Percentiles rank a stretch among this genome's conserved stretches.
These are phyloP conservation scores for Gryllus longicercus DNA, from an alignment of 2,888 invertebrate genomes.

Conservation along the genomic window DNA sequence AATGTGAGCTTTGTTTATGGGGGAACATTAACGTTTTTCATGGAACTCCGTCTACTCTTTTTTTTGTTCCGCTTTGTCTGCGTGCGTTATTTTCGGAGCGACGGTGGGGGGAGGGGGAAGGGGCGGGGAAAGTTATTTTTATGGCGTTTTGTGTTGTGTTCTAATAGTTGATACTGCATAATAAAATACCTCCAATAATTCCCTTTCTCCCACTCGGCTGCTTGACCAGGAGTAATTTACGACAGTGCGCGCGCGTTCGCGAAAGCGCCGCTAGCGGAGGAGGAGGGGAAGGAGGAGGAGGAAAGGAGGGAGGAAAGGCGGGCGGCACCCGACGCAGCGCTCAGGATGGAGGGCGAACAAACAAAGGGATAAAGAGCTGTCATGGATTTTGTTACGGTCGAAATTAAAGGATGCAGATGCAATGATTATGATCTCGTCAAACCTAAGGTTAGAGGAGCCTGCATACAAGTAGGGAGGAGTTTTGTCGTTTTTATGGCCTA, in stretches of 20 bases:
- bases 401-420: too few species aligned
- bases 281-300: neutral
- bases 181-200: conserved; percentile 5
- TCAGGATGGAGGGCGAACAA: too few species aligned
- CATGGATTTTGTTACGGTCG: too few species aligned
- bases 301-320: neutral
- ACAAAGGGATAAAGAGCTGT: too few species aligned
- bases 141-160: conserved; percentile 4
- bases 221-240: neutral
- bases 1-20: conserved; percentile 34
- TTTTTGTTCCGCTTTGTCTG: conserved; percentile 22
- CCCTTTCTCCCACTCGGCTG: neutral
- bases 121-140: neutral
- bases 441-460: too few species aligned
- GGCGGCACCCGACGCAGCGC: too few species aligned
- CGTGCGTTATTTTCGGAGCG: neutral
- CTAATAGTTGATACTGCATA: conserved; percentile 11
- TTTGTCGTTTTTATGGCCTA: too few species aligned
- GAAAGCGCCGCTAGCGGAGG: neutral
- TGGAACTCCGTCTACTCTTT: conserved; percentile 26
- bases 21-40: conserved; percentile 32
- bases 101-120: neutral
- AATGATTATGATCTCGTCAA: too few species aligned
- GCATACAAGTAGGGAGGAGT: too few species aligned
- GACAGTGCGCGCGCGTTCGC: neutral